A percentile compares a stretch with the other conserved stretches of the same genome.
Evolutionary conservation across 2,113 vertebrate species (phyloP).

Genomic region (Bucco capensis): DNA sequence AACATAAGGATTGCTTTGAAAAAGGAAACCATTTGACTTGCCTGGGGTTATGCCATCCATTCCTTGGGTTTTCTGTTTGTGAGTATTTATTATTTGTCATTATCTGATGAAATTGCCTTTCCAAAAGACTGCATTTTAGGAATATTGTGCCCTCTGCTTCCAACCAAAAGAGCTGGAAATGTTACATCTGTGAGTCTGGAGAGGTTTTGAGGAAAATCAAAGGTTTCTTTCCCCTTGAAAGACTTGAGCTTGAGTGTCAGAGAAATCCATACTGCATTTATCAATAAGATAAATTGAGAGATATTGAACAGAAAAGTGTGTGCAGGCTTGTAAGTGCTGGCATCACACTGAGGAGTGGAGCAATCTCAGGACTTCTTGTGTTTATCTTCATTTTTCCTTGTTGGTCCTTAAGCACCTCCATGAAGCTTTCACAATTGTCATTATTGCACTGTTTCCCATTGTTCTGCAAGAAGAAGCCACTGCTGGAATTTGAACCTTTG

Average conservation of each 20-base stretch:
- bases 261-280: not conserved
- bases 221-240: not conserved
- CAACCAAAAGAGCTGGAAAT: not conserved
- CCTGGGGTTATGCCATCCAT: not conserved
- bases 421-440: not conserved
- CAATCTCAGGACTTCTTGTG: not conserved
- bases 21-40: not conserved
- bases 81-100: not conserved
- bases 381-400: not conserved
- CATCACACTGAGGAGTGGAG: not conserved
- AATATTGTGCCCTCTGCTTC: not conserved
- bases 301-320: not conserved
- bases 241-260: not conserved
- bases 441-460: not conserved
- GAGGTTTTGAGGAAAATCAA: not conserved
- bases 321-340: not conserved
- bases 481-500: not conserved
- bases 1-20: not conserved
- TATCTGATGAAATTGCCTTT: not conserved
- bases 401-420: not conserved
- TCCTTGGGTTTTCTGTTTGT: not conserved
- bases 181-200: not conserved
- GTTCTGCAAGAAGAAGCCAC: not conserved
- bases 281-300: not conserved
- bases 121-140: not conserved